phyloP scores from a whole-genome alignment of 2,888 invertebrate genomes.

The Spodoptera picta region DNA sequence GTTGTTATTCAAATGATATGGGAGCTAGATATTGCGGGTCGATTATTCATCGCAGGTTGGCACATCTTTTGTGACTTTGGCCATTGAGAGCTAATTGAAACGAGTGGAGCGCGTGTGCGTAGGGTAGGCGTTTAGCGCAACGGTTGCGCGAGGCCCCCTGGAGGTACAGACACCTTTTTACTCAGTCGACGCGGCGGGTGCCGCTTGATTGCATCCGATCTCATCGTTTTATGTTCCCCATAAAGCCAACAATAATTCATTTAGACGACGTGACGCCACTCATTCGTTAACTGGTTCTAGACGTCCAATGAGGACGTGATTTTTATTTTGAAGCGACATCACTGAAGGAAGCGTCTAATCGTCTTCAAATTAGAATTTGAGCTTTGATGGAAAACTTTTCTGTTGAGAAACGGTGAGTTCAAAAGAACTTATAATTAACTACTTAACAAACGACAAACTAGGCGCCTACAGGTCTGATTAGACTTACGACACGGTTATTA shows the following conservation, averaged over 20 bases:
- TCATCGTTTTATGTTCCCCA: slow-evolving; percentile 87
- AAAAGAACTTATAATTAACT: slow-evolving; percentile 43
- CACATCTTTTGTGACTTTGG: slow-evolving; percentile 74
- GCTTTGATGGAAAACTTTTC: slow-evolving; percentile 51
- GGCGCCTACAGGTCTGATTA: slow-evolving; percentile 32
- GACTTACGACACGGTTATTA: slow-evolving; percentile 17
- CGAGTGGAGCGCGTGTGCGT: slow-evolving; percentile 78
- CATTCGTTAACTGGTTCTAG: slow-evolving; percentile 84
- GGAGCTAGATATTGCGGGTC: slow-evolving; percentile 51
- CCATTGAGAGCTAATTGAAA: slow-evolving; percentile 86
- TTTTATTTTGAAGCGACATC: slow-evolving; percentile 55
- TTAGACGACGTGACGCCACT: slow-evolving; percentile 88
- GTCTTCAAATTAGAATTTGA: slow-evolving; percentile 53
- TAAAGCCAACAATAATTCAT: slow-evolving; percentile 89
- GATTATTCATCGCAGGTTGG: slow-evolving; percentile 66
- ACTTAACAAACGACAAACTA: slow-evolving; percentile 24
- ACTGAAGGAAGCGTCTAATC: slow-evolving; percentile 54
- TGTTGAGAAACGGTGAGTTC: slow-evolving; percentile 26
- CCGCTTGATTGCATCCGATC: slow-evolving; percentile 88
- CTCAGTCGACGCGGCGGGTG: slow-evolving; percentile 84
- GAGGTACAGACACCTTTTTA: slow-evolving; percentile 85
- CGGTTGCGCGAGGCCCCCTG: slow-evolving; percentile 79
- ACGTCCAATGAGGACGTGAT: slow-evolving; percentile 65
- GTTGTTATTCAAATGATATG: slow-evolving; percentile 49
- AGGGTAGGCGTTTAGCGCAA: slow-evolving; percentile 81